Conservation (phyloP, 2,888 invertebrate genomes). For the Aphodius granarius region DNA sequence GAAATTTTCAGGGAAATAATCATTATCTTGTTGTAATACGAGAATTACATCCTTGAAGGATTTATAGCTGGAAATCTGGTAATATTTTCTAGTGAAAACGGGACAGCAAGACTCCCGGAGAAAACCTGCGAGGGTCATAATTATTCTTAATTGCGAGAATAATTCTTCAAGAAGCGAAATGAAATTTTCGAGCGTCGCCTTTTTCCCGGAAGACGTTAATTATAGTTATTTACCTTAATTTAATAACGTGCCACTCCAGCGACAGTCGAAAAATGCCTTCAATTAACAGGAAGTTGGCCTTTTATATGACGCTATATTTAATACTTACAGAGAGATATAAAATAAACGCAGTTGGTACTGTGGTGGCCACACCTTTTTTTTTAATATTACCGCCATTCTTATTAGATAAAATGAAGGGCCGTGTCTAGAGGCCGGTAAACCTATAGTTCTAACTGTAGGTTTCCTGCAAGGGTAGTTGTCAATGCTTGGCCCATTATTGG, state of each 20-base stretch:
- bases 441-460: too few relatives aligned
- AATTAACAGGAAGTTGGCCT: too few relatives aligned
- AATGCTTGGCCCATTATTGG: conserved; percentile 17
- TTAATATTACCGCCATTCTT: too few relatives aligned
- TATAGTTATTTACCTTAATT: neutral
- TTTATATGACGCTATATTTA: too few relatives aligned
- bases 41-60: neutral
- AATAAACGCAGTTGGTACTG: too few relatives aligned
- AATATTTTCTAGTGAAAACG: neutral
- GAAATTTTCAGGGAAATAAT: neutral
- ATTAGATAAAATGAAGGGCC: too few relatives aligned
- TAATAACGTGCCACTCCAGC: neutral
- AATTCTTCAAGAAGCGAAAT: neutral
- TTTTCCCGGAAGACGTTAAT: neutral
- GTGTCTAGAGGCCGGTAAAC: too few relatives aligned
- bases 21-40: neutral
- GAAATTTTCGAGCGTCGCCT: neutral
- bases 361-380: too few relatives aligned
- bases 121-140: neutral
- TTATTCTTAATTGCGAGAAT: conserved; percentile 1
- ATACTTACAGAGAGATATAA: too few relatives aligned
- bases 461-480: neutral
- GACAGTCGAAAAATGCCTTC: neutral
- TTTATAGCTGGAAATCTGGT: neutral
- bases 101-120: neutral